Evolutionary conservation across 2,113 vertebrate genomes (phyloP), one percentile per base, ranked within the genome.

Genomic region (Lepidothrix coronata): DNA sequence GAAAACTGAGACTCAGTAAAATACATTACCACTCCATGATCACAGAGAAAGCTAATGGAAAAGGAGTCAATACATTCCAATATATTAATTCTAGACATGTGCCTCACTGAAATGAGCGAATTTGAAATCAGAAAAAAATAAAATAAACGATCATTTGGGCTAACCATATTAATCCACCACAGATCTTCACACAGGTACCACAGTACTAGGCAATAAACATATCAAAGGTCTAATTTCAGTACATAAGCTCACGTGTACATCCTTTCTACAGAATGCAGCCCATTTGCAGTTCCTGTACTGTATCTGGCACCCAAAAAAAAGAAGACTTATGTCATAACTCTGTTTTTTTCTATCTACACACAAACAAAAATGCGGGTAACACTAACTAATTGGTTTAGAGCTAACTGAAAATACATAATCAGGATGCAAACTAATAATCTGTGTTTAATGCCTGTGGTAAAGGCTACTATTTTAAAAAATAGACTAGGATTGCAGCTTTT

Each of bases 171-270:
- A 49, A 51, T 37, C 61, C 57, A 62, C 9, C 28, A 41, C 18
- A 67, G 23, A 43, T 57, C 89, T 89, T 67, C 28, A 73, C 27
- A 74, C 6, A 39, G 7, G 28, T 57, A n/a, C 15, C 21, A 24
- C 24, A 59, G 44, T 7, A 54, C 20, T n/a, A 58, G 25, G 18
- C 17, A 57, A 35, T 4, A 44, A 24, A 9, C 0, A 1, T 68
- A 52, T 33, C 22, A 33, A 58, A 88, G 14, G 48, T 14, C 11
- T 35, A 35, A 11, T n/a, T n/a, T 35, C 19, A 51, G n/a, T 39
- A 43, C 4, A 0, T 18, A 52, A 10, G 8, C 24, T 13, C 14
- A 11, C 5, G 4, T 14, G 7, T 33, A 37, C 3, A 1, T 12
- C 37, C 66, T 21, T 62, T 43, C 44, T 28, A n/a, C 27, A 54